Evolutionary conservation across 2,888 invertebrate genomes (phyloP).

Genomic region (Slavum lentiscoides): DNA sequence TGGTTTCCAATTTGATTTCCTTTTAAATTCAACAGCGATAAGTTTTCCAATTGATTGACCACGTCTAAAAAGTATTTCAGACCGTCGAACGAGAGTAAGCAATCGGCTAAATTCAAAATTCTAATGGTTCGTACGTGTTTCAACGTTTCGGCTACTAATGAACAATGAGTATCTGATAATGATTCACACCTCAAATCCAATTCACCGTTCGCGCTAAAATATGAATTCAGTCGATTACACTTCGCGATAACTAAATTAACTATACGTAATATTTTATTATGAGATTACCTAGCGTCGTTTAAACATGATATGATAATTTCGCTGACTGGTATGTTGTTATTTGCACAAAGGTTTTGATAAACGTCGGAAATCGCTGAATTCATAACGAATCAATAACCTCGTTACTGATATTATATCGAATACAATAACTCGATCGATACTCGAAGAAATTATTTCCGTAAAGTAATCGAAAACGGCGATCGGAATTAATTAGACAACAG

Average conservation of each 20-base stretch:
- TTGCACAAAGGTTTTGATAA: constrained; percentile 18
- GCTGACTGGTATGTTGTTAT: neutral
- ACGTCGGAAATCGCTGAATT: constrained; percentile 1
- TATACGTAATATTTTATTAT: neutral
- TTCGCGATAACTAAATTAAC: neutral
- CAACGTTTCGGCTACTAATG: constrained; percentile 10
- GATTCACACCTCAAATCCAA: constrained; percentile 16
- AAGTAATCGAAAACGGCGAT: too few relatives aligned
- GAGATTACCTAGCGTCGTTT: constrained; percentile 2
- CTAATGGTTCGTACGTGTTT: neutral
- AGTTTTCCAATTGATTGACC: neutral
- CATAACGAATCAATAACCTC: neutral
- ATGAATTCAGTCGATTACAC: neutral
- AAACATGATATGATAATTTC: constrained; percentile 15
- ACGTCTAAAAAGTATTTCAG: constrained; percentile 19
- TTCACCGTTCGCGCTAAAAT: constrained; percentile 12
- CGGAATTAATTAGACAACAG: too few relatives aligned
- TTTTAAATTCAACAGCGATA: constrained; percentile 27
- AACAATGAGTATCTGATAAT: constrained; percentile 14
- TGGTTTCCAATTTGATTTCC: constrained; percentile 34
- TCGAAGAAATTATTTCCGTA: neutral
- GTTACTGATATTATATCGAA: neutral
- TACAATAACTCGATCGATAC: neutral
- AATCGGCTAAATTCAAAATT: constrained; percentile 30
- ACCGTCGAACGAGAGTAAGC: constrained; percentile 5